phyloP scores from a whole-genome alignment of 2,797 vertebrate genomes.

The Ctenopoma multispine region DNA sequence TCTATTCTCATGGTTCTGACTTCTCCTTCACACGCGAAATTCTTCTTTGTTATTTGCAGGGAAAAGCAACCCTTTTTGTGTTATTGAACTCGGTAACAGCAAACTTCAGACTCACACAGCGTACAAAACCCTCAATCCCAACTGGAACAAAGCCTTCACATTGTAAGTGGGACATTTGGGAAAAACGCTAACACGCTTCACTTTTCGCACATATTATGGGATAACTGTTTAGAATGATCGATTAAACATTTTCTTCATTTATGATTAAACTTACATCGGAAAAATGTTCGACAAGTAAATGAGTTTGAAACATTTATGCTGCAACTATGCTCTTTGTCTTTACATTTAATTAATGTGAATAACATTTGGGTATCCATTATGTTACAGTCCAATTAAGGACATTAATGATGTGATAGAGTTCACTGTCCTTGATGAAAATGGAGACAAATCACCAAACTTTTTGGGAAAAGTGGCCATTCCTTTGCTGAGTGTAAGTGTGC shows the following conservation, averaged over 20 bases:
- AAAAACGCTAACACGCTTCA: background rate
- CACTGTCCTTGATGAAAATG: constrained; percentile 94
- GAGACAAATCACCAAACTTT: constrained; percentile 92
- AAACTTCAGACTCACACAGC: constrained; percentile 93
- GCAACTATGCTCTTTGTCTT: background rate
- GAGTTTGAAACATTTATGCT: background rate
- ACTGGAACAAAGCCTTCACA: constrained; percentile 95
- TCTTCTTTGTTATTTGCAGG: constrained; percentile 78
- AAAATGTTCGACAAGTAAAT: background rate
- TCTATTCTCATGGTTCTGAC: background rate
- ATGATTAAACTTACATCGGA: background rate
- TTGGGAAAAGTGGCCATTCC: constrained; percentile 95
- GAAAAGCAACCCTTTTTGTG: constrained; percentile 94
- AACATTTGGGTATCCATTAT: constrained; percentile 12
- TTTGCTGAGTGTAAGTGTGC: constrained; percentile 90
- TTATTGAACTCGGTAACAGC: constrained; percentile 93
- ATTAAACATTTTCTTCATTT: background rate
- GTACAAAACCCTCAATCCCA: constrained; percentile 93
- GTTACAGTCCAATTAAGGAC: constrained; percentile 93
- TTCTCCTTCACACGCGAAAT: constrained; percentile 10
- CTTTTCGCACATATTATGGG: background rate
- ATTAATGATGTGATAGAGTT: constrained; percentile 93
- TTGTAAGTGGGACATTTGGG: constrained; percentile 86
- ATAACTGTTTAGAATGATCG: background rate
- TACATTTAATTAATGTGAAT: constrained; percentile 8